These are phyloP conservation scores for Nesometra sesokonis DNA, from an alignment of 35 echinoderm and acorn worm species.

Conservation along the genomic window DNA sequence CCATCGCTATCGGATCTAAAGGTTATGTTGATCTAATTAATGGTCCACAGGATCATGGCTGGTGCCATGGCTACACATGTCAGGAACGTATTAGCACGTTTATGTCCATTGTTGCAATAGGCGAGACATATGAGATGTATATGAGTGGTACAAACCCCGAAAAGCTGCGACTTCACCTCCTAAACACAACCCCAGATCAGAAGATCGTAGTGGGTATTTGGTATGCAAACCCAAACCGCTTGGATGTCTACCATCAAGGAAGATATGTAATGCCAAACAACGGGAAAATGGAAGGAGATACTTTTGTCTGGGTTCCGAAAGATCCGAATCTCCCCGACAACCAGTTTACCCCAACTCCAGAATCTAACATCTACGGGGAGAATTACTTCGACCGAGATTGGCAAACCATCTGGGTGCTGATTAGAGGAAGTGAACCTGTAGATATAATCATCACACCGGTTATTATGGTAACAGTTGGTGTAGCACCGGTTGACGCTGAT, in stretches of 20 bases:
- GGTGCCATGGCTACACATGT: conserved; percentile 50
- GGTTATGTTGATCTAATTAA: conserved; percentile 46
- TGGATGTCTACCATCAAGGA: conserved; percentile 38
- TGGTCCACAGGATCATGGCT: conserved; percentile 39
- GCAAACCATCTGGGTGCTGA: background rate
- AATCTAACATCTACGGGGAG: conserved; percentile 8
- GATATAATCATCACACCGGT: conserved; percentile 11
- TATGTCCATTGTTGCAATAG: conserved; percentile 35
- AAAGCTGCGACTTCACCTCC: conserved; percentile 17
- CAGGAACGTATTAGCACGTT: conserved; percentile 57
- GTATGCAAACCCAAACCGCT: conserved; percentile 35
- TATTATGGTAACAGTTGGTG: conserved; percentile 17
- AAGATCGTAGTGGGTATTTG: conserved; percentile 9
- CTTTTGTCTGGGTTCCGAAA: conserved; percentile 12
- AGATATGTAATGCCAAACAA: conserved; percentile 45
- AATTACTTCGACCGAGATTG: conserved; percentile 23
- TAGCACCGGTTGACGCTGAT: conserved; percentile 11
- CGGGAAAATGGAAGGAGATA: conserved; percentile 4
- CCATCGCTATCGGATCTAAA: conserved; percentile 14
- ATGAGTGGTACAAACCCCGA: conserved; percentile 42
- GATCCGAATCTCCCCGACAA: background rate
- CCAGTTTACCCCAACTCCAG: conserved; percentile 16
- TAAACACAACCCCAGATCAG: conserved; percentile 6
- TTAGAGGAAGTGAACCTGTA: conserved; percentile 1
- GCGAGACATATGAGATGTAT: conserved; percentile 10